Percentiles rank a stretch among this genome's conserved stretches.
Conservation (phyloP, 2,113 vertebrate species). For the Aegypius monachus region DNA sequence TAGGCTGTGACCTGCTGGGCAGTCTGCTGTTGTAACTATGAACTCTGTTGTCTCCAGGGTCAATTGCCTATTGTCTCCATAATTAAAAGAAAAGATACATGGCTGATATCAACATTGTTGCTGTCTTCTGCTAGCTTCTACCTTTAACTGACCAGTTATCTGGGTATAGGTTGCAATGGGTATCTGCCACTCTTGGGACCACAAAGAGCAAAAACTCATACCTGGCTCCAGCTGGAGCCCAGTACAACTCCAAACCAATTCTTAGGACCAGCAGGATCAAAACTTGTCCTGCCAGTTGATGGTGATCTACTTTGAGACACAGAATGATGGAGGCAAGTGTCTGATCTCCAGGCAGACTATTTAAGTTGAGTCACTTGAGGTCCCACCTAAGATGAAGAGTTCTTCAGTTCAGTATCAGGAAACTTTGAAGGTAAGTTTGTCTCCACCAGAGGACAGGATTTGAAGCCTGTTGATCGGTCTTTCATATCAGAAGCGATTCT, state of each 20-base stretch:
- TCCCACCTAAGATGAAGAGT: neutral
- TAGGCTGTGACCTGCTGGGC: neutral
- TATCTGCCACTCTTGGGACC: neutral
- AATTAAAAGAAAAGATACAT: neutral
- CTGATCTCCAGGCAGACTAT: neutral
- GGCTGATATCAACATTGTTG: neutral
- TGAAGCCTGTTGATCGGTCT: neutral
- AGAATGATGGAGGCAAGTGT: neutral
- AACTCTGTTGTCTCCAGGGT: neutral
- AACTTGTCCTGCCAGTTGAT: neutral
- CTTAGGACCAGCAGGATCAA: neutral
- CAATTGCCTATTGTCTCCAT: neutral
- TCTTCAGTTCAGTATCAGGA: neutral
- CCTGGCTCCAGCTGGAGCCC: neutral
- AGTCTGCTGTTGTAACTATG: neutral
- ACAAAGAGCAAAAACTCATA: neutral
- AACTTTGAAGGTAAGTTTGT: neutral
- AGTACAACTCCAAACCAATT: neutral
- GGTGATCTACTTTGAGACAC: neutral
- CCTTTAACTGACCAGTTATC: neutral
- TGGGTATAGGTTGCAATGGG: neutral
- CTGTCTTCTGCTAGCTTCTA: neutral
- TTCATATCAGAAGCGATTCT: neutral
- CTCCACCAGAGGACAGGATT: neutral
- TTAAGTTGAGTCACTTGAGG: neutral